Base-by-base conservation (phyloP, 92 coral and sea anemone species). In the Heteractis magnifica region DNA sequence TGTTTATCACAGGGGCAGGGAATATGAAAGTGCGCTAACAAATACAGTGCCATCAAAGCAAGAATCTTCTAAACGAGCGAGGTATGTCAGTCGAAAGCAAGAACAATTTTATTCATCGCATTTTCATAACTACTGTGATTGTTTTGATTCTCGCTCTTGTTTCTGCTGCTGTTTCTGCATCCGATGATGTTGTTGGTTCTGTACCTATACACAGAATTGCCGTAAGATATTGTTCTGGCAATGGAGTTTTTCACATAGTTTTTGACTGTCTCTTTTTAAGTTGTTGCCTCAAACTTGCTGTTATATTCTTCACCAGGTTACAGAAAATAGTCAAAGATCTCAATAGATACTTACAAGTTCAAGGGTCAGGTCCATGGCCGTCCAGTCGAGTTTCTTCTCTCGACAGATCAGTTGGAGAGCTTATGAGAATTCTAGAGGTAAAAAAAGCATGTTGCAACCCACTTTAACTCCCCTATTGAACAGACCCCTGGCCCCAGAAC, bases 301-400 rank as follows among this genome's bases (percentile, higher is more conserved):
- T 15, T 23, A n/a, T 4, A 72, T 13, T 77, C 20, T 8, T 51
- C 59, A 55, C 59, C 50, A 94, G 98, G 86, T 85, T 94, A 49
- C 98, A 94, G 72, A 94, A 97, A 87, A 93, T 97, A 48, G 92
- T 91, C 72, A 97, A 97, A 84, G 99, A 97, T 68, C 84, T 97
- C 44, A 94, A 97, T 81, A 88, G 99, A 72, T 90, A 94, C 65
- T 68, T 97, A 44, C 97, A 97, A 81, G 90, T 91, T 1, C 97
- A 94, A 77, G 93, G 95, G 14, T 79, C 99, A 41, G 99, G 99
- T 9, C 99, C 99, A 3, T 97, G 99, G 99, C 92, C 98, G 10
- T 87, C 99, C 0, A 97, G 87, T 72, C 94, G 98, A 19, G 98
- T 94, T 14, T 90, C 95, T 21, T 90, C 95, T 4, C 80, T 97